Evolutionary conservation across 2,797 vertebrate species (phyloP).

Genomic region (Urophycis tenuis): DNA sequence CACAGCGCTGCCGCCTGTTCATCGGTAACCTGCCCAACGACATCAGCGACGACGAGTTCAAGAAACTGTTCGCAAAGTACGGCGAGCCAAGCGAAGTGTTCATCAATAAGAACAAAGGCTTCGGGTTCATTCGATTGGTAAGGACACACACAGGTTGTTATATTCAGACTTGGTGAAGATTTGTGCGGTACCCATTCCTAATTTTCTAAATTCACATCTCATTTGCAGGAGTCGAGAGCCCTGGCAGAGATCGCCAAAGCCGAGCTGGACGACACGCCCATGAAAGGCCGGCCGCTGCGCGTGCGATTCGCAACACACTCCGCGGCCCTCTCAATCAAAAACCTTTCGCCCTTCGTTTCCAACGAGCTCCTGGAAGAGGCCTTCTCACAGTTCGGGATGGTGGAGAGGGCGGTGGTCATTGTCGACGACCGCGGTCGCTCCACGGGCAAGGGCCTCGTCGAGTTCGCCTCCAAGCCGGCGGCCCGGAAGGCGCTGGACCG

Average conservation of each 20-base stretch:
- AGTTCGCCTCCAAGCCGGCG: conserved; percentile 93
- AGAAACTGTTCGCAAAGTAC: conserved; percentile 88
- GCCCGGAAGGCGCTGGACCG: conserved; percentile 94
- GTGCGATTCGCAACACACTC: conserved; percentile 97
- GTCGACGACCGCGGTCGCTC: conserved; percentile 96
- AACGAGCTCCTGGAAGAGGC: conserved; percentile 97
- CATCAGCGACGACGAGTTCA: conserved; percentile 89
- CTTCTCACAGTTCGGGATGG: conserved; percentile 93
- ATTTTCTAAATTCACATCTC: neutral
- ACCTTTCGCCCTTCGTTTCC: conserved; percentile 91
- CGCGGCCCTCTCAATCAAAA: conserved; percentile 89
- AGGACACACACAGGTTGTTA: conserved; percentile 40
- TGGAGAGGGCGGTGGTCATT: conserved; percentile 92
- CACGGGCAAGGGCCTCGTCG: conserved; percentile 90
- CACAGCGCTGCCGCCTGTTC: conserved; percentile 92
- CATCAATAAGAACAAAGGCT: conserved; percentile 95
- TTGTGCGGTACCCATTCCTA: too few species aligned
- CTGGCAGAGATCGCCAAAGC: conserved; percentile 96
- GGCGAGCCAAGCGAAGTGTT: conserved; percentile 97
- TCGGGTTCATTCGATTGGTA: conserved; percentile 97
- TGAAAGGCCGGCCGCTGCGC: conserved; percentile 89
- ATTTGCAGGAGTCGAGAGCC: conserved; percentile 85
- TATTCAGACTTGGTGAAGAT: neutral
- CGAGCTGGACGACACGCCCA: conserved; percentile 90
- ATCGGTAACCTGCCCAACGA: conserved; percentile 95